Conservation (phyloP, 2,113 vertebrate species). For the Lophochroa leadbeateri region DNA sequence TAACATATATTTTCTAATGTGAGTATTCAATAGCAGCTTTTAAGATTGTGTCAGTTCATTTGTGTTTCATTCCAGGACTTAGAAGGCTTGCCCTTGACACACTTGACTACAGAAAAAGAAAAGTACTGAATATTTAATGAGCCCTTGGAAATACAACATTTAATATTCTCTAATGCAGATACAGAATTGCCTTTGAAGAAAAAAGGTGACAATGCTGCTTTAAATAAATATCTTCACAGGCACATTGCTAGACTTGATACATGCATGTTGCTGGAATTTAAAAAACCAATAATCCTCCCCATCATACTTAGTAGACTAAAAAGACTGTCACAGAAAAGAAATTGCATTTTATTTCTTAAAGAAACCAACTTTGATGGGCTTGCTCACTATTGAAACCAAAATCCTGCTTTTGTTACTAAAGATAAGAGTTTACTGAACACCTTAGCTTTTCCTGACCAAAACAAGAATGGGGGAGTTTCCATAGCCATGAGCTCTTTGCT, state of each 20-base stretch:
- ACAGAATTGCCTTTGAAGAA: constrained; percentile 28
- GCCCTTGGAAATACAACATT: constrained; percentile 61
- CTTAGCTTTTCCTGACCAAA: not conserved
- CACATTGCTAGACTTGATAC: constrained; percentile 2
- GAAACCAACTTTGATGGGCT: not conserved
- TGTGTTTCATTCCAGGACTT: constrained; percentile 28
- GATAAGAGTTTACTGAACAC: not conserved
- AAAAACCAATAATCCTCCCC: not conserved
- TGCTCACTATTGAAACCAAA: not conserved
- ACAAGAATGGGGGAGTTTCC: not conserved
- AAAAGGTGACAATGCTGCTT: not conserved
- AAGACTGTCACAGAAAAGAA: not conserved
- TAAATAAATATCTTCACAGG: not conserved
- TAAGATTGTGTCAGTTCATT: constrained; percentile 35
- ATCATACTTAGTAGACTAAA: not conserved
- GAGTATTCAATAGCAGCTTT: constrained; percentile 21
- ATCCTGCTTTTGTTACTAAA: not conserved
- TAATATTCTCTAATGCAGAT: constrained; percentile 59
- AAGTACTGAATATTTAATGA: constrained; percentile 74
- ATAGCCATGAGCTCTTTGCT: not conserved
- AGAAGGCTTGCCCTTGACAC: constrained; percentile 59
- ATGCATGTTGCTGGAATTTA: not conserved
- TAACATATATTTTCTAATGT: not conserved
- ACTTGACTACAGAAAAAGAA: constrained; percentile 48
- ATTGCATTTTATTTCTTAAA: not conserved